Evolutionary conservation across 2,888 invertebrate genomes (phyloP).

Genomic region (Sylvicola cinctus): DNA sequence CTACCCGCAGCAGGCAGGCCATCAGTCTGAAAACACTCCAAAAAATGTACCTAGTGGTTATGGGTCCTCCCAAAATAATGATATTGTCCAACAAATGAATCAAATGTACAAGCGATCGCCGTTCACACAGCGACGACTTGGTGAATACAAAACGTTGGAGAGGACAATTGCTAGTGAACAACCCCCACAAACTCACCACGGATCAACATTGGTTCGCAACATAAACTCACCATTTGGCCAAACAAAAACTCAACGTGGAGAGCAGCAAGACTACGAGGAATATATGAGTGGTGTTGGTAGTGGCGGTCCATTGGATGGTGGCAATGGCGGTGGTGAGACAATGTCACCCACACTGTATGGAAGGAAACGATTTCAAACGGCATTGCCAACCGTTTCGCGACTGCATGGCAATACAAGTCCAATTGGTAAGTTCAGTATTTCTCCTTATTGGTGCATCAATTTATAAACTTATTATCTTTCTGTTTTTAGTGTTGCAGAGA

Average conservation of each 20-base stretch:
- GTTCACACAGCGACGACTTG: slow-evolving; percentile 10
- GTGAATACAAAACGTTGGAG: neutral
- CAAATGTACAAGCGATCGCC: slow-evolving; percentile 21
- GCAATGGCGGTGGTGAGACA: slow-evolving; percentile 10
- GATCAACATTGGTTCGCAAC: neutral
- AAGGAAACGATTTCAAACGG: slow-evolving; percentile 14
- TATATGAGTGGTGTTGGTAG: slow-evolving; percentile 9
- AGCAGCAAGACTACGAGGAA: neutral
- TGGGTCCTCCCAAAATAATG: slow-evolving; percentile 1
- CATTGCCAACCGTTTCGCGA: slow-evolving; percentile 9
- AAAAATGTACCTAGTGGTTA: no score
- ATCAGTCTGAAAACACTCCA: neutral
- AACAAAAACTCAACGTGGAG: neutral
- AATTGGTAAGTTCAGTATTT: slow-evolving; percentile 24
- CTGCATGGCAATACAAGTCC: slow-evolving; percentile 53
- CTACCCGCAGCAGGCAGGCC: no score
- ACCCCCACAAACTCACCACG: slow-evolving; percentile 9
- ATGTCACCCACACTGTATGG: slow-evolving; percentile 8
- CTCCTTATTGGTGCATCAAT: neutral
- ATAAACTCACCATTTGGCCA: neutral
- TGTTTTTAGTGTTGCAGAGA: slow-evolving; percentile 39
- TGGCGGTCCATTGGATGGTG: slow-evolving; percentile 12
- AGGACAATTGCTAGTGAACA: slow-evolving; percentile 8
- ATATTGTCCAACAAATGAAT: slow-evolving; percentile 15
- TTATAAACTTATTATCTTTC: neutral